These are phyloP conservation scores for Percopsis omiscomaycus DNA, from an alignment of 2,797 vertebrate genomes.

Conservation along the genomic window DNA sequence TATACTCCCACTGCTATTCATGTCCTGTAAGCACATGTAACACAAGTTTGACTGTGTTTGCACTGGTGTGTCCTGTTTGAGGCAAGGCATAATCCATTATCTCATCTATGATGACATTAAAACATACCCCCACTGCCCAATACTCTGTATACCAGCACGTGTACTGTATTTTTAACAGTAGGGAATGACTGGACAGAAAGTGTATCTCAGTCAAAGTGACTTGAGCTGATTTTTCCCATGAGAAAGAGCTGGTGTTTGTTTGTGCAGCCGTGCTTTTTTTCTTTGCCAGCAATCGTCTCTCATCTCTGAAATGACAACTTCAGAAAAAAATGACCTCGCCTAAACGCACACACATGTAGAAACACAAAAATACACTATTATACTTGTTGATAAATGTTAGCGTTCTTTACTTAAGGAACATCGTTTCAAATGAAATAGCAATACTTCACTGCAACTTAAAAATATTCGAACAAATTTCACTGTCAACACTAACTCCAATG, in stretches of 20 bases:
- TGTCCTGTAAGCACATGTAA: constrained; percentile 8
- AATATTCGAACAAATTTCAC: constrained; percentile 7
- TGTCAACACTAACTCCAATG: neutral
- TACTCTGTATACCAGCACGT: neutral
- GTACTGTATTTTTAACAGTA: constrained; percentile 45
- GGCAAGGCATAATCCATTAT: constrained; percentile 14
- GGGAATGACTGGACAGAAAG: constrained; percentile 28
- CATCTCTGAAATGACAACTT: constrained; percentile 14
- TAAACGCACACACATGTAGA: constrained; percentile 8
- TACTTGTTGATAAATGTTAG: neutral
- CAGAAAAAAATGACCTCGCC: constrained; percentile 14
- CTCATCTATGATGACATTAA: constrained; percentile 20
- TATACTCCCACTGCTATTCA: neutral
- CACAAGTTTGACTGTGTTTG: constrained; percentile 18
- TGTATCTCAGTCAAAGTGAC: constrained; percentile 58
- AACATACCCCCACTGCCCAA: constrained; percentile 19
- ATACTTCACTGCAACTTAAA: neutral
- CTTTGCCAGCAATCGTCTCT: constrained; percentile 8
- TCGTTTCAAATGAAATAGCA: neutral
- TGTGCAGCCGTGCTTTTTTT: constrained; percentile 9
- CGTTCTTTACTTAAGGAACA: neutral
- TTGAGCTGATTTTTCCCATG: constrained; percentile 49
- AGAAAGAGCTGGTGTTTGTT: constrained; percentile 35
- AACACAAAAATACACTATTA: neutral
- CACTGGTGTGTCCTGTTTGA: constrained; percentile 24